Percentiles rank a stretch among this genome's conserved stretches.
phyloP scores from a whole-genome alignment of 2,797 vertebrate species.

The Muscicapa comitata region DNA sequence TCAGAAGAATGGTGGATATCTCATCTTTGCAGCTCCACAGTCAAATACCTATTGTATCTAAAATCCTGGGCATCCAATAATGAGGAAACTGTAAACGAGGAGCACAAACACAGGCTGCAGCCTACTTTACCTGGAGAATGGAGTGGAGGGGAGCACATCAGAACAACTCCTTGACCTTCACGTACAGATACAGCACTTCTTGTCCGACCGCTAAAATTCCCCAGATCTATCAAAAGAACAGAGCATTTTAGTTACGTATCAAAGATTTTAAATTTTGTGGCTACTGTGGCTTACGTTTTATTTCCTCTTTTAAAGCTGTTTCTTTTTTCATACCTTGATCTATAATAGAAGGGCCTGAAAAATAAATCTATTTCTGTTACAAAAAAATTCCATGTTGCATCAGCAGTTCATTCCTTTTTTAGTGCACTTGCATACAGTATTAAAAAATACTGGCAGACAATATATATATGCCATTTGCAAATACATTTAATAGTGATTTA shows the following conservation, averaged over 20 bases:
- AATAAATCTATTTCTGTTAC: neutral
- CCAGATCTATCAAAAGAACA: conserved; percentile 84
- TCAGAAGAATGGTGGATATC: neutral
- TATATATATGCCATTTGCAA: neutral
- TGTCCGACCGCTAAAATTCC: conserved; percentile 86
- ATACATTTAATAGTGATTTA: neutral
- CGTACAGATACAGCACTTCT: conserved; percentile 92
- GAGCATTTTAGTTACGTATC: conserved; percentile 23
- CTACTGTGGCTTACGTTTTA: neutral
- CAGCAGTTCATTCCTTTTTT: neutral
- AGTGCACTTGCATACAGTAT: neutral
- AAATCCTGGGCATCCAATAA: neutral
- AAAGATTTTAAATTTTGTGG: neutral
- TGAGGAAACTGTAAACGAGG: neutral
- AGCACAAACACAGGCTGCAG: neutral
- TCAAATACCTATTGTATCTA: neutral
- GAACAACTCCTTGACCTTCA: conserved; percentile 95
- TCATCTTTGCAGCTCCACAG: neutral
- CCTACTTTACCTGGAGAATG: conserved; percentile 90
- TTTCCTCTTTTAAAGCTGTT: neutral
- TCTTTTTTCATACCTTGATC: conserved; percentile 2
- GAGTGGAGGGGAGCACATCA: conserved; percentile 92
- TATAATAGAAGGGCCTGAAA: neutral
- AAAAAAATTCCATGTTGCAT: neutral
- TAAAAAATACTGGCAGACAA: neutral